Evolutionary conservation across 1,140 invertebrate species (phyloP).

Genomic region (Cydia amplana): DNA sequence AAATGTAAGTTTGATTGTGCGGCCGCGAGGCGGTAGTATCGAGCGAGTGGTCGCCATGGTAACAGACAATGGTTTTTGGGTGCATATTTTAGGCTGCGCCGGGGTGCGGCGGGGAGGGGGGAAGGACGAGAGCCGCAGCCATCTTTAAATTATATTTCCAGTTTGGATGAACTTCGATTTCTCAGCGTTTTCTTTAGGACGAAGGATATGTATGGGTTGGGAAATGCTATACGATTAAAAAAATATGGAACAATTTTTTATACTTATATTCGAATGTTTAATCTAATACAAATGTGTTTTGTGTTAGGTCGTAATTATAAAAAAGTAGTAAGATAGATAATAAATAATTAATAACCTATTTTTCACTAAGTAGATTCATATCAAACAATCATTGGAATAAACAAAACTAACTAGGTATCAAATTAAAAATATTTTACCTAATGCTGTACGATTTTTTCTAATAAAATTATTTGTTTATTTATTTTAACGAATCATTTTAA

Average conservation of each 20-base stretch:
- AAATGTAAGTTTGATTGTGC: constrained; percentile 62
- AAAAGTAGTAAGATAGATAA: no score
- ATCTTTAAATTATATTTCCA: constrained; percentile 79
- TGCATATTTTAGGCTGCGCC: constrained; percentile 79
- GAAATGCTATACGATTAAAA: constrained; percentile 34
- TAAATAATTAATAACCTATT: no score
- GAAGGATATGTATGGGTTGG: constrained; percentile 43
- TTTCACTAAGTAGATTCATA: no score
- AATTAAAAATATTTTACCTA: no score
- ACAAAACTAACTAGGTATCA: no score
- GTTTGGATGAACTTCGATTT: constrained; percentile 68
- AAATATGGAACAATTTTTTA: no score
- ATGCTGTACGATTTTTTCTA: no score
- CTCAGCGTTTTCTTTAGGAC: constrained; percentile 47
- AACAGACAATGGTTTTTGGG: constrained; percentile 79
- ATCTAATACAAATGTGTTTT: no score
- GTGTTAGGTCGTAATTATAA: no score
- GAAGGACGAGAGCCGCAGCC: constrained; percentile 64
- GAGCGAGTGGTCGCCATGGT: constrained; percentile 75
- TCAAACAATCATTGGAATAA: no score
- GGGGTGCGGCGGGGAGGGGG: constrained; percentile 54
- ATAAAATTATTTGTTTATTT: no score
- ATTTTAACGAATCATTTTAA: no score
- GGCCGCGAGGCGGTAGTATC: constrained; percentile 64
- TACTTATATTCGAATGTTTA: background rate